Conservation (phyloP, 2,113 vertebrate genomes). For the Odobenus rosmarus region DNA sequence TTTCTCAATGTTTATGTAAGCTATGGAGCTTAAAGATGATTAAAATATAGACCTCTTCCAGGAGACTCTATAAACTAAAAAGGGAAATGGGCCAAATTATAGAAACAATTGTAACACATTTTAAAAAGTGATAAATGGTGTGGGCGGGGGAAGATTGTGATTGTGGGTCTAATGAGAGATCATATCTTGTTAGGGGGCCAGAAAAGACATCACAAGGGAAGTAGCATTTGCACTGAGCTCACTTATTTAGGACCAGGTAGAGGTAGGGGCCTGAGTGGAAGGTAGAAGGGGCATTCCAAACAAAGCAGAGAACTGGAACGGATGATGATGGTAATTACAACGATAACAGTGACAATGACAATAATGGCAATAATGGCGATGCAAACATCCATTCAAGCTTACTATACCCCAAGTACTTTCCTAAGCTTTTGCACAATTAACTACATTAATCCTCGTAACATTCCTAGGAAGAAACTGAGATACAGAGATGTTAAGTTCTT, state of each 20-base stretch:
- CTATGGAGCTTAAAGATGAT: not conserved
- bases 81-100: not conserved
- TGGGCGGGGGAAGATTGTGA: not conserved
- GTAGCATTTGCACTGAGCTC: not conserved
- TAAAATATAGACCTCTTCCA: not conserved
- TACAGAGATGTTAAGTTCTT: not conserved
- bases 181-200: not conserved
- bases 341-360: rapidly evolving
- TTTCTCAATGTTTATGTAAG: not conserved
- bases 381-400: not conserved
- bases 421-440: not conserved
- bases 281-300: not conserved
- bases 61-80: not conserved
- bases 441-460: not conserved
- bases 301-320: not conserved
- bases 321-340: rapidly evolving
- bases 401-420: not conserved
- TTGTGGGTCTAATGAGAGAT: not conserved
- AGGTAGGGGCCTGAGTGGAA: not conserved
- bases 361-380: too few species aligned
- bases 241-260: not conserved
- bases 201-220: not conserved
- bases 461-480: not conserved
- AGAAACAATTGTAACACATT: not conserved
- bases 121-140: not conserved